Evolutionary conservation across 64 coral and sea anemone species (phyloP).

Genomic region (Astreopora myriophthalma): DNA sequence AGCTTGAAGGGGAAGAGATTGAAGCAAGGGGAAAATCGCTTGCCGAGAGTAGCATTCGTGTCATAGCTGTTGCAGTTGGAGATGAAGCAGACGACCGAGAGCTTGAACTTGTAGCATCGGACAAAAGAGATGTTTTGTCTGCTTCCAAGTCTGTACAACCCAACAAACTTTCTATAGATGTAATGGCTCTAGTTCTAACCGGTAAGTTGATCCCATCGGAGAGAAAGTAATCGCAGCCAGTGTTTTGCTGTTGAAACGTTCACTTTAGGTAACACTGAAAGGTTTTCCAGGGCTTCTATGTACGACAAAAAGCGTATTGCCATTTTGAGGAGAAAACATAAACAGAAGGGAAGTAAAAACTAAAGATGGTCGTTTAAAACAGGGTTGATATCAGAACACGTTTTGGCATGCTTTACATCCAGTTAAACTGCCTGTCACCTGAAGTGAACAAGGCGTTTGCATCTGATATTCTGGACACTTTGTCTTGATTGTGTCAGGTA

Average conservation of each 20-base stretch:
- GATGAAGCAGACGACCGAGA: constrained; percentile 28
- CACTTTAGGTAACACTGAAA: too few species aligned
- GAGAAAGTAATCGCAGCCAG: background rate
- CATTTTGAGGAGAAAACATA: too few species aligned
- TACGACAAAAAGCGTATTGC: too few species aligned
- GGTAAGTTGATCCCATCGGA: background rate
- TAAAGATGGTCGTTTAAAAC: too few species aligned
- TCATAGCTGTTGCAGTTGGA: constrained; percentile 85
- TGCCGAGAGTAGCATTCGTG: constrained; percentile 1
- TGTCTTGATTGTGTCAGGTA: too few species aligned
- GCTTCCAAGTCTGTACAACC: constrained; percentile 30
- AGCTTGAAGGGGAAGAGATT: constrained; percentile 15
- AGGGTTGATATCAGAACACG: too few species aligned
- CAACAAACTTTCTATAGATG: constrained; percentile 51
- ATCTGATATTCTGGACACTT: too few species aligned
- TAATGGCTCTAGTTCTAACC: constrained; percentile 64
- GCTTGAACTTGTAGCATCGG: constrained; percentile 41
- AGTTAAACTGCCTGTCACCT: too few species aligned
- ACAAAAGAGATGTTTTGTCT: constrained; percentile 52
- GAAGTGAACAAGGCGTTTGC: too few species aligned
- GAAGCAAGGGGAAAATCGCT: constrained; percentile 17
- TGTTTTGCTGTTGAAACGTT: background rate
- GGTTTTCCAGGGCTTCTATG: too few species aligned
- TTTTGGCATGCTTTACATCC: too few species aligned
- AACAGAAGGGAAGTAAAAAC: too few species aligned